phyloP scores from a whole-genome alignment of 2,113 vertebrate species.

The Triplophysa rosa region DNA sequence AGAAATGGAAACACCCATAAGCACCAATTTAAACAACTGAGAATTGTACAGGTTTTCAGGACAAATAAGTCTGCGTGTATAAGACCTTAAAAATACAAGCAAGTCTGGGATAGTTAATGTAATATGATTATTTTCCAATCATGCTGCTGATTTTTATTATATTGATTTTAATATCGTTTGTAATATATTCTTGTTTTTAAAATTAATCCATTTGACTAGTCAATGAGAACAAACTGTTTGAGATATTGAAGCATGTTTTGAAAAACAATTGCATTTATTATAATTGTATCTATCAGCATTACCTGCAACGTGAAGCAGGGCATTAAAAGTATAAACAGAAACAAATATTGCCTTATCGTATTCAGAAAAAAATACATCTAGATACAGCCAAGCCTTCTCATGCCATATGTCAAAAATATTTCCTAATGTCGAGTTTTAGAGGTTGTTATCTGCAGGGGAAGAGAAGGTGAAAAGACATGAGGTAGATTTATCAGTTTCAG shows the following conservation, averaged over 20 bases:
- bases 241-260: neutral
- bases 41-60: neutral
- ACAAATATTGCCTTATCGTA: neutral
- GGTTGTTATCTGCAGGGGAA: neutral
- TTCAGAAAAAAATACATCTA: neutral
- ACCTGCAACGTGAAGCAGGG: neutral
- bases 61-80: neutral
- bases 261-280: neutral
- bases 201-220: neutral
- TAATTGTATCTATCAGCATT: neutral
- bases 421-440: neutral
- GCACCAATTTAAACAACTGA: too few relatives aligned
- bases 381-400: neutral
- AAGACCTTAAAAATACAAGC: neutral
- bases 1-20: constrained; percentile 27
- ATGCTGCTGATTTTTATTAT: neutral
- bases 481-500: neutral
- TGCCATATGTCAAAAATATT: neutral
- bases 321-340: neutral
- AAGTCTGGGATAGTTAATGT: neutral
- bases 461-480: neutral
- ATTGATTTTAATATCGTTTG: neutral
- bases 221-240: neutral
- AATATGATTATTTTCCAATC: neutral
- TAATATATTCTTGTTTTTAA: neutral